These are phyloP conservation scores for Drosophila atroscutellata DNA, from an alignment of 2,888 invertebrate species.

Conservation along the genomic window DNA sequence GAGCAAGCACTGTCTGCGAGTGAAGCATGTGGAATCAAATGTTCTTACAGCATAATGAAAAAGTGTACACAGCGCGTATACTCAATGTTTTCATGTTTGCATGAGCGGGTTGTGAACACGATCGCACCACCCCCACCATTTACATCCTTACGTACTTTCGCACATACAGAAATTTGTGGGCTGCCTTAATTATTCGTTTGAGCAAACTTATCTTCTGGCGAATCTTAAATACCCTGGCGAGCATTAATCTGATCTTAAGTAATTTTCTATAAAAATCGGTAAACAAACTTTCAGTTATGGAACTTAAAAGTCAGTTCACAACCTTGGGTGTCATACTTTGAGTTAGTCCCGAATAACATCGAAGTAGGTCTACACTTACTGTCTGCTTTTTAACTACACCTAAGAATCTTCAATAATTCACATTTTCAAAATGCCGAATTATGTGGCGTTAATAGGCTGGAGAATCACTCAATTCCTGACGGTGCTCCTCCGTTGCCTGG, in stretches of 20 bases:
- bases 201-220: not conserved
- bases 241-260: not conserved
- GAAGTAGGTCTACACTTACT: not conserved
- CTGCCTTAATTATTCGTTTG: conserved; percentile 21
- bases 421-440: conserved; percentile 11
- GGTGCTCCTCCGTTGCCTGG: not conserved
- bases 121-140: not conserved
- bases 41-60: conserved; percentile 25
- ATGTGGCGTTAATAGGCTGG: fast-evolving
- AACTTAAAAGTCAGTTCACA: not conserved
- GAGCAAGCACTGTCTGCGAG: conserved; percentile 2
- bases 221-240: not conserved
- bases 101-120: not conserved
- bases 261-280: not conserved
- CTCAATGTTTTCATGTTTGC: conserved; percentile 10
- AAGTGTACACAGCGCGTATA: conserved; percentile 31
- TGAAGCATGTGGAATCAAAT: conserved; percentile 37
- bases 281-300: not conserved
- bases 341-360: not conserved
- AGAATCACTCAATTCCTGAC: not conserved
- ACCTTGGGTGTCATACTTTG: not conserved
- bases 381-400: not conserved
- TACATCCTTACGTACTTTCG: not conserved
- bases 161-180: not conserved
- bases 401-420: not conserved